Evolutionary conservation across 2,888 invertebrate species (phyloP).

Genomic region (Melieria picta): DNA sequence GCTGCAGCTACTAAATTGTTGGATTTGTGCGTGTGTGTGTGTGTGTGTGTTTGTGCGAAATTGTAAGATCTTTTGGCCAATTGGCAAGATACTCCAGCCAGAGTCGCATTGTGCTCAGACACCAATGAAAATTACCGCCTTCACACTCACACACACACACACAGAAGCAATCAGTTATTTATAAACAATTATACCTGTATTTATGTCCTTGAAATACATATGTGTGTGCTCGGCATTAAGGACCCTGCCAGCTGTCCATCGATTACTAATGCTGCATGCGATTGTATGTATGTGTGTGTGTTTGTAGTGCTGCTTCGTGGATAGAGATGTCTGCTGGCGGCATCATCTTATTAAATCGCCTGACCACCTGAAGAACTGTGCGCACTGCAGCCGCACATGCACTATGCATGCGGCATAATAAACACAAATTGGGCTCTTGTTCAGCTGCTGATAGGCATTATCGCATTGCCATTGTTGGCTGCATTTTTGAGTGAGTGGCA

Average conservation of each 20-base stretch:
- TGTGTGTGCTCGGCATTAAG: neutral
- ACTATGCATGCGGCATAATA: conserved; percentile 1
- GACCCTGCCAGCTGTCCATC: neutral
- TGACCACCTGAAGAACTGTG: conserved; percentile 5
- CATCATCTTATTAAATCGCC: conserved; percentile 24
- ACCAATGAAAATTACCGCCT: no score
- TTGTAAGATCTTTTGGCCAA: no score
- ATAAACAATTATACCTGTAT: neutral
- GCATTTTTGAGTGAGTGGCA: conserved; percentile 22
- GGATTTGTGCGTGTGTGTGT: no score
- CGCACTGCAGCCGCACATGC: neutral
- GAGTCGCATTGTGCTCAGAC: no score
- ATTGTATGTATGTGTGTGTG: neutral
- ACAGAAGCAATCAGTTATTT: no score
- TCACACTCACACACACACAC: no score
- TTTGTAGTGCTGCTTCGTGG: neutral
- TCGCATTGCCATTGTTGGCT: conserved; percentile 23
- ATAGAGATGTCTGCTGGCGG: conserved; percentile 15
- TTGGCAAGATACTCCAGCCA: no score
- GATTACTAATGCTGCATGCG: neutral
- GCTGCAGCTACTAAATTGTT: no score
- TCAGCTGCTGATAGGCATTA: conserved; percentile 28
- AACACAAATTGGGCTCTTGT: conserved; percentile 31
- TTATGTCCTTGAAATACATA: neutral
- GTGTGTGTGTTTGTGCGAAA: no score